Conservation (phyloP, 2,113 vertebrate genomes). For the Urocitellus parryii region DNA sequence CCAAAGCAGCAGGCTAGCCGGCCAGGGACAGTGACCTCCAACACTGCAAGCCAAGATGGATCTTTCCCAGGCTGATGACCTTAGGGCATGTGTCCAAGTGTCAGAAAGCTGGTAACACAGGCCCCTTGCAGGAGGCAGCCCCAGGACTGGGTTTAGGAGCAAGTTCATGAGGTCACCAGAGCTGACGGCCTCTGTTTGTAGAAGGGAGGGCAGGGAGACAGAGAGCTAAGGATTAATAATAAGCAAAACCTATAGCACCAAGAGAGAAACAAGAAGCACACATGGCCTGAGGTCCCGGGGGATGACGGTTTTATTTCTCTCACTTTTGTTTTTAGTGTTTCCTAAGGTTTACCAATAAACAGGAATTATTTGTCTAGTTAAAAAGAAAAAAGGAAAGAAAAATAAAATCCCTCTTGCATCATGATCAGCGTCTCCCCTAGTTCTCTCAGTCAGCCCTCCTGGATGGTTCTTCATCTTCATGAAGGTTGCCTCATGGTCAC, state of each 20-base stretch:
- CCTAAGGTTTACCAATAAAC: not conserved
- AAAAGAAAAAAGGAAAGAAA: not conserved
- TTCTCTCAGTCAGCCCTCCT: too few relatives aligned
- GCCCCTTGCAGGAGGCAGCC: too few relatives aligned
- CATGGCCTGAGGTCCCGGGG: accelerated
- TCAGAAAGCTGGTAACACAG: not conserved
- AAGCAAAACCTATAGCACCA: too few relatives aligned
- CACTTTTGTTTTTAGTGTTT: not conserved
- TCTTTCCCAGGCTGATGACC: too few relatives aligned
- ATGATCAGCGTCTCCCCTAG: accelerated
- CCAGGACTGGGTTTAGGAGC: too few relatives aligned
- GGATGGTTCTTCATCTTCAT: not conserved
- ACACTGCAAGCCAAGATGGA: too few relatives aligned
- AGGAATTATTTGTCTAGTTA: not conserved
- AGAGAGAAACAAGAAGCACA: accelerated
- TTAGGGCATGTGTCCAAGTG: too few relatives aligned
- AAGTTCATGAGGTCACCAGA: not conserved
- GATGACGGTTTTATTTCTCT: not conserved
- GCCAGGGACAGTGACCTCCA: not conserved
- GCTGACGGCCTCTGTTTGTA: not conserved
- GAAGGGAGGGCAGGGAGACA: accelerated
- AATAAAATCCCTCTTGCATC: too few relatives aligned
- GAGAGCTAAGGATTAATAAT: not conserved
- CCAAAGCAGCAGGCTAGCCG: not conserved
- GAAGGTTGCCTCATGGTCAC: too few relatives aligned